phyloP scores from a whole-genome alignment of 2,113 vertebrate species.

The Megaceryle torquata region DNA sequence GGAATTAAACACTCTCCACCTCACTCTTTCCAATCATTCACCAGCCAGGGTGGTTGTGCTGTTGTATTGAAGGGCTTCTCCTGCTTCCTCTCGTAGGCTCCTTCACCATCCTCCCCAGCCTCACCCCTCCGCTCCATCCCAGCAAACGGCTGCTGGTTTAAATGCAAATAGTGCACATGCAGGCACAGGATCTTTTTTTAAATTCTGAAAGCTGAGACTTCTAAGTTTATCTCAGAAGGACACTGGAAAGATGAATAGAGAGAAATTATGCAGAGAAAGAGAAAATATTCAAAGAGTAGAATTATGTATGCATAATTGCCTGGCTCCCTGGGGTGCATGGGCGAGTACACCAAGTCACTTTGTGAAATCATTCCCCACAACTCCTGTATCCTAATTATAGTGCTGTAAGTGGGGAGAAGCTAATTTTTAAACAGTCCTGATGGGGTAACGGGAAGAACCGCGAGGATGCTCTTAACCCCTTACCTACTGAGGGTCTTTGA shows the following conservation, averaged over 20 bases:
- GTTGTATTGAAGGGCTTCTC: neutral
- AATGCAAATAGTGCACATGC: slow-evolving; percentile 54
- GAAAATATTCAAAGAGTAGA: slow-evolving; percentile 71
- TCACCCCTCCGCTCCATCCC: neutral
- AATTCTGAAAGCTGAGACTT: slow-evolving; percentile 61
- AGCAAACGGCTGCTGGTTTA: neutral
- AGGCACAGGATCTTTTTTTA: slow-evolving; percentile 53
- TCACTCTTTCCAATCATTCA: rapidly evolving
- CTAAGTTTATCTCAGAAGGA: slow-evolving; percentile 71
- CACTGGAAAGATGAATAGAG: slow-evolving; percentile 68
- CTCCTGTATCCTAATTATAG: slow-evolving; percentile 66
- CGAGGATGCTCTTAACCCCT: slow-evolving; percentile 12
- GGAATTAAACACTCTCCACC: neutral
- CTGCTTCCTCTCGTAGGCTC: neutral
- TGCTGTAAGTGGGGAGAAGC: slow-evolving; percentile 57
- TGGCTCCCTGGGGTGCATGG: slow-evolving; percentile 66
- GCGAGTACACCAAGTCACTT: slow-evolving; percentile 69
- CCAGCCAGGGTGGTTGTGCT: neutral
- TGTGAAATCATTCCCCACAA: slow-evolving; percentile 70
- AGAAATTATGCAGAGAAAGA: slow-evolving; percentile 70
- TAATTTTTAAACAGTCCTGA: slow-evolving; percentile 65
- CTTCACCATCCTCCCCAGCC: neutral
- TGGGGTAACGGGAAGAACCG: slow-evolving; percentile 48
- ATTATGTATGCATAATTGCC: slow-evolving; percentile 72
- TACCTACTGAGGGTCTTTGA: neutral